Percentiles rank a stretch among this genome's conserved stretches.
Conservation (phyloP, 2,797 vertebrate genomes). For the Syngnathus acus region DNA sequence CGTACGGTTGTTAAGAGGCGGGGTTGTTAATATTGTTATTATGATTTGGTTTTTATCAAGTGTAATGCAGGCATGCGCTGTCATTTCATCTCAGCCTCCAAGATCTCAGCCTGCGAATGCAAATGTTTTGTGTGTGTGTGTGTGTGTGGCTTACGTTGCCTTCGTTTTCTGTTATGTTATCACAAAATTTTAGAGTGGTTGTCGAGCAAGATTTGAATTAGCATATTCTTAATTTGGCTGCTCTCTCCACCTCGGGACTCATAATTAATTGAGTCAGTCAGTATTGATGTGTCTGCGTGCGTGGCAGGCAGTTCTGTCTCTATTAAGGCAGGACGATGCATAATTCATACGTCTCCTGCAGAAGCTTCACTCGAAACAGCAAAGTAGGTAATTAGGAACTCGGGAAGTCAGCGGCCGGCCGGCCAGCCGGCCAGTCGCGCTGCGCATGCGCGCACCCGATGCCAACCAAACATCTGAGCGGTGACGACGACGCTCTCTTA, state of each 20-base stretch:
- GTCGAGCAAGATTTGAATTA: too few relatives aligned
- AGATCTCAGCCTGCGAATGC: too few relatives aligned
- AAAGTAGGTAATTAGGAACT: neutral
- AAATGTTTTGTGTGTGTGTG: too few relatives aligned
- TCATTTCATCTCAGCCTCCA: too few relatives aligned
- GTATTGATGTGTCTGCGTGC: neutral
- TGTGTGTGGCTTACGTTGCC: too few relatives aligned
- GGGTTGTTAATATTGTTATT: neutral
- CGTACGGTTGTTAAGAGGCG: too few relatives aligned
- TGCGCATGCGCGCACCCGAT: neutral
- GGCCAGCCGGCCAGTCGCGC: too few relatives aligned
- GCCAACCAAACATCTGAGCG: neutral
- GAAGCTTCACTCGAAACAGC: neutral
- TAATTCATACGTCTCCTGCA: conserved; percentile 1
- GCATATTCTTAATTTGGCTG: neutral
- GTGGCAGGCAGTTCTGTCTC: neutral
- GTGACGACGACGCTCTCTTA: neutral
- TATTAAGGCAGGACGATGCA: neutral
- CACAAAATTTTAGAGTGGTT: too few relatives aligned
- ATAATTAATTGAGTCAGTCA: neutral
- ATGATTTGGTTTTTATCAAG: neutral
- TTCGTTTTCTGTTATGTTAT: too few relatives aligned
- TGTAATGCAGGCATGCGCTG: neutral
- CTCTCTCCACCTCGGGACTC: neutral
- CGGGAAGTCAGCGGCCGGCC: neutral